These are phyloP conservation scores for Craterocephalus amniculus DNA, from an alignment of 2,797 vertebrate species.

Conservation along the genomic window DNA sequence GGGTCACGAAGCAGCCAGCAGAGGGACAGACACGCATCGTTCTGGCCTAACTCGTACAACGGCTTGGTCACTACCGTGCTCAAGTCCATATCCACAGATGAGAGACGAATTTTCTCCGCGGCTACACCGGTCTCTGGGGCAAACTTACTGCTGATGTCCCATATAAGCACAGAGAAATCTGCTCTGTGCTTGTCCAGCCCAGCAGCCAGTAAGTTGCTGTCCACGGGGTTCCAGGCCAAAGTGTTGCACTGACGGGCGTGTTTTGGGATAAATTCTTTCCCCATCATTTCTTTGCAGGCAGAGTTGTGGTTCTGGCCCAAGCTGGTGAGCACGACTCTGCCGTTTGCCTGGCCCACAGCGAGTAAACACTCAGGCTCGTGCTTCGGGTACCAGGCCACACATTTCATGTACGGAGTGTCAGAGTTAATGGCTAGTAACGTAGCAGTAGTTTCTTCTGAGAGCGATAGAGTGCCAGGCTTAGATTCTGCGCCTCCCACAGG, in stretches of 20 bases:
- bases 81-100: constrained; percentile 88
- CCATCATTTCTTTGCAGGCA: constrained; percentile 92
- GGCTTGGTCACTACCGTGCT: constrained; percentile 93
- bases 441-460: constrained; percentile 93
- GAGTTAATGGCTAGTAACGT: constrained; percentile 96
- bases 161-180: constrained; percentile 96
- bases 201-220: constrained; percentile 95
- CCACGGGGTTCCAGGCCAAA: constrained; percentile 94
- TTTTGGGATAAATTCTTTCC: constrained; percentile 98
- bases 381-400: constrained; percentile 98
- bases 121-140: constrained; percentile 87
- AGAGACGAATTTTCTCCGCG: constrained; percentile 91
- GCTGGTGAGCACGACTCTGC: constrained; percentile 95
- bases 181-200: constrained; percentile 97
- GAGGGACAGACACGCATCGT: constrained; percentile 96
- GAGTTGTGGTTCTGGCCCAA: constrained; percentile 96
- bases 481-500: constrained; percentile 87
- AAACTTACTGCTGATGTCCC: constrained; percentile 97
- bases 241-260: constrained; percentile 97
- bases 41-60: constrained; percentile 94
- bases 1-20: constrained; percentile 97
- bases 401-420: constrained; percentile 98
- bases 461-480: constrained; percentile 89
- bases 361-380: constrained; percentile 96
- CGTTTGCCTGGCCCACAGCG: constrained; percentile 97